phyloP scores from a whole-genome alignment of 1,140 invertebrate genomes.

The Harpegnathos saltator region DNA sequence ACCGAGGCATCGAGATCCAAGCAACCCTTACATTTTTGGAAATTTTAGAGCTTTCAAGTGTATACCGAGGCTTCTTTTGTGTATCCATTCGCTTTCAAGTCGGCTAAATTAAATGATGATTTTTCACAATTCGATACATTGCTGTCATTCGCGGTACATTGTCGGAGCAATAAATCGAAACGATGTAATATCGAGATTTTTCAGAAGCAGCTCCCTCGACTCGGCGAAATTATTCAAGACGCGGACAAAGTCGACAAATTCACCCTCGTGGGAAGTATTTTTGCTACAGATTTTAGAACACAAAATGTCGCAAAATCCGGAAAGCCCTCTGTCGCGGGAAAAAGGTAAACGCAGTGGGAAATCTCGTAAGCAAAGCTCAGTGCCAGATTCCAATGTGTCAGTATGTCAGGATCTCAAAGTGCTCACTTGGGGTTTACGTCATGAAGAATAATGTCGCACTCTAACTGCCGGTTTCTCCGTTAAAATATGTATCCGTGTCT shows the following conservation, averaged over 20 bases:
- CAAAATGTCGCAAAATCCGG: not conserved
- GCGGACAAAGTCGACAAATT: not conserved
- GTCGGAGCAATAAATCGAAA: slow-evolving; percentile 16
- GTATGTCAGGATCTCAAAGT: slow-evolving; percentile 16
- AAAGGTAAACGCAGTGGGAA: not conserved
- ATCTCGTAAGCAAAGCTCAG: not conserved
- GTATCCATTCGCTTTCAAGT: not conserved
- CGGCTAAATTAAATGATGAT: slow-evolving; percentile 17
- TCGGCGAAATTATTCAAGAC: not conserved
- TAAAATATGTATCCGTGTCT: too few relatives aligned
- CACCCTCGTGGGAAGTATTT: not conserved
- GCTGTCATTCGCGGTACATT: not conserved
- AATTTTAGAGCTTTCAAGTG: not conserved
- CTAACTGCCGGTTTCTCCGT: too few relatives aligned
- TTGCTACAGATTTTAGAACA: not conserved
- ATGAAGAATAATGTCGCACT: too few relatives aligned
- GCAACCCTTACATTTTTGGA: not conserved
- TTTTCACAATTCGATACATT: slow-evolving; percentile 15
- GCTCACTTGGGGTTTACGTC: not conserved
- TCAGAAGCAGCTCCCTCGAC: not conserved
- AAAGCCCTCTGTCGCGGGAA: not conserved
- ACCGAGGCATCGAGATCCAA: slow-evolving; percentile 40
- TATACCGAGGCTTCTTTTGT: not conserved
- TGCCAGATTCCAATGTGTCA: slow-evolving; percentile 21
- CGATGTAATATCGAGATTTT: not conserved